These are phyloP conservation scores for Drymodes brunneopygia DNA, from an alignment of 2,113 vertebrate species.

Conservation along the genomic window DNA sequence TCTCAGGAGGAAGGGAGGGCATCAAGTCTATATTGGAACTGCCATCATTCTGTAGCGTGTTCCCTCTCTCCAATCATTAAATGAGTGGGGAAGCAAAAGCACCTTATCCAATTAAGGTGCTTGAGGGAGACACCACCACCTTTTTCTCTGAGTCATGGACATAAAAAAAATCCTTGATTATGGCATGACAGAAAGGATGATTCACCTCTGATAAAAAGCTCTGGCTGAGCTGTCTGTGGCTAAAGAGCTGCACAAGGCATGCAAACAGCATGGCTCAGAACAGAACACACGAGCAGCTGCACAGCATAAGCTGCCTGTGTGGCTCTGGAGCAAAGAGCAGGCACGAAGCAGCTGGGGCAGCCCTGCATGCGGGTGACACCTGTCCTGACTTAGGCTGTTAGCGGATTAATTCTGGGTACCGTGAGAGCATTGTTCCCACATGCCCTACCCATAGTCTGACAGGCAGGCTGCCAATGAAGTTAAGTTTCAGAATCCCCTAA, in stretches of 20 bases:
- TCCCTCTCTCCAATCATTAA: background rate
- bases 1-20: background rate
- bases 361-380: background rate
- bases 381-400: background rate
- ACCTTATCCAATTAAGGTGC: background rate
- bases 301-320: background rate
- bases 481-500: slow-evolving; percentile 60
- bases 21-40: background rate
- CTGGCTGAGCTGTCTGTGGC: background rate
- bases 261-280: background rate
- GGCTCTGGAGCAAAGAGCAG: background rate
- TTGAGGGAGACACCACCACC: background rate
- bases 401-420: background rate
- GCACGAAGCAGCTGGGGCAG: background rate
- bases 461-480: slow-evolving; percentile 18
- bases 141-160: background rate
- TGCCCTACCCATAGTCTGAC: background rate
- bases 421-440: slow-evolving; percentile 16
- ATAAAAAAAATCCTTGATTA: background rate
- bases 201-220: background rate
- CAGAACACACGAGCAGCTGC: background rate
- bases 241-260: background rate
- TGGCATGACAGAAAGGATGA: background rate
- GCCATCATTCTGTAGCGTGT: background rate
- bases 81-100: background rate